Base-by-base conservation (phyloP, 2,113 vertebrate species). In the Syngnathus floridae region DNA sequence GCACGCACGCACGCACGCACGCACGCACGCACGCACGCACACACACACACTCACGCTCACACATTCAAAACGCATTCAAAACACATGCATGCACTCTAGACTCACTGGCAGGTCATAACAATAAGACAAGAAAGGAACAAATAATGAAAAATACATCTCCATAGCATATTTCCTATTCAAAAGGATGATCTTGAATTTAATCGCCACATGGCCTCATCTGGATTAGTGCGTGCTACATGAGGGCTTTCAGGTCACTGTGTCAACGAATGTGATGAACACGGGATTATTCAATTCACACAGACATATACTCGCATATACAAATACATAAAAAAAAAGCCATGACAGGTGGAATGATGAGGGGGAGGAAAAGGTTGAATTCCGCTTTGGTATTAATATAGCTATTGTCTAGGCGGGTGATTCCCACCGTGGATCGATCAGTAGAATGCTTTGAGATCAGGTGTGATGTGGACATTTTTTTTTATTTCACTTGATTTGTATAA, bases 171-270 rank as follows among this genome's bases (percentile, higher is more conserved):
- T 71, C 8, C 48, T 55, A 10, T 46, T 13, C 22, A 67, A 43
- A 57, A 63, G 58, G 17, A 16, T 46, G 46, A 71, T 65, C 54
- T 56, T 49, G 38, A 3, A 12, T 37, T 35, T 21, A 71, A 71
- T 67, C 37, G 57, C 13, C 71, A 51, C 45, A 41, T 64, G 56
- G 69, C 60, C 79, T 68, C n/a, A 73, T 75, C 40, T 58, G 77
- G 83, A 82, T 83, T 82, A 72, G 14, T 46, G 22, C 45, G 35
- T 1, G 40, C 58, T 63, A n/a, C 16, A 48, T 13, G 43, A 60
- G 40, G 31, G 73, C 64, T 26, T 4, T 58, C 46, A 70, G 77
- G 75, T 80, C 77, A 82, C 57, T 80, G 72, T 84, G 80, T 76
- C 75, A 77, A 69, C 55, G 49, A 72, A 72, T 79, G 72, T 70